Base-by-base conservation (phyloP, 2,113 vertebrate species). In the Mirounga angustirostris region DNA sequence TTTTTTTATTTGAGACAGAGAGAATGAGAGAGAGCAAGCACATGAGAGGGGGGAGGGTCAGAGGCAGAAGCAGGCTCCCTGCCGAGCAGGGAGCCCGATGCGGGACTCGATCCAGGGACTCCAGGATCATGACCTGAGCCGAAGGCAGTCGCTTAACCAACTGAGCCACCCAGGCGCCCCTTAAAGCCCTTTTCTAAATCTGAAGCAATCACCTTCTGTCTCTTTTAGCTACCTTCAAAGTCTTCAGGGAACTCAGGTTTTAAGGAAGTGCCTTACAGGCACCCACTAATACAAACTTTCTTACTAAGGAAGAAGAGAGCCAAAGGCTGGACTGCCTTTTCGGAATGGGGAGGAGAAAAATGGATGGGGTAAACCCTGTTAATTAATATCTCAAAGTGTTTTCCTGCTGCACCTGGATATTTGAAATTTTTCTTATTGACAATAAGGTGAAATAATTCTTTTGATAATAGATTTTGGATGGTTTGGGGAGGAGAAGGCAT, bases 301-400 rank as follows among this genome's bases (percentile, higher is more conserved):
- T 21, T 7, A 3, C 28, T 56, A 30, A 84, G 50, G 33, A 86
- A 85, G 43, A 79, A 65, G 71, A 79, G 12, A n/a, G 26, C n/a
- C 7, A 54, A 96, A 87, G 43, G 12, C 28, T 46, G 18, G 40
- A 2, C 24, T 76, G 24, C 19, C 59, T 83, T 82, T 81, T 10
- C 40, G 28, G 22, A 85, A 74, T 6, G 28, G 10, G 30, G 30
- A 65, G 71, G 71, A 16, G 9, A 4, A 12, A 83, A 89, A 74
- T 10, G 83, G 6, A 24, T 4, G 54, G 24, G 7, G 14, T 30
- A 74, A 81, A 2, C 7, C 3, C 33, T 92, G 56, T 46, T 67
- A 74, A 63, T 74, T 89, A 73, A 86, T 52, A 86, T 93, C 19
- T 88, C 19, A 81, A 81, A 28, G 28, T 91, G 11, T 80, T 94